A percentile compares a stretch with the other conserved stretches of the same genome.
These are phyloP conservation scores for Ispidina picta DNA, from an alignment of 2,797 vertebrate genomes.

Conservation along the genomic window DNA sequence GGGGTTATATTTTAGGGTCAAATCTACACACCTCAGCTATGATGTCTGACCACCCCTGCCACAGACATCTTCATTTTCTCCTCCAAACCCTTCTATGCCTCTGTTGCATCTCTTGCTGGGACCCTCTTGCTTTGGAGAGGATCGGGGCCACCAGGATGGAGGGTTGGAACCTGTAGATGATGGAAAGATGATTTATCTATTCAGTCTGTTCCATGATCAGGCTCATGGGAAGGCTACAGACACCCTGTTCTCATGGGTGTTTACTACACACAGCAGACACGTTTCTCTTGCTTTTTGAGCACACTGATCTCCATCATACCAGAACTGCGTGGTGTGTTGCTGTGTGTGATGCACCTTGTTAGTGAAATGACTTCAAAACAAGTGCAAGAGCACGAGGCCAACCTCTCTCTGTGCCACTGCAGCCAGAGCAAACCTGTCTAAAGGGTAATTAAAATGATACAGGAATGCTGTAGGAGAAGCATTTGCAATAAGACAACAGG, in stretches of 20 bases:
- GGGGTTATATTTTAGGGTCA: fast-evolving
- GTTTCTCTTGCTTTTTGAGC: background rate
- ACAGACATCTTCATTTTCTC: fast-evolving
- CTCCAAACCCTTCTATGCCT: background rate
- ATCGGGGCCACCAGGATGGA: fast-evolving
- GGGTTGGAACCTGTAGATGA: too few species aligned
- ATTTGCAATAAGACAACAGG: background rate
- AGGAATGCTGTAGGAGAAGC: background rate
- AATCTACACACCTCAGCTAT: fast-evolving
- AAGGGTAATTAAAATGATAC: background rate
- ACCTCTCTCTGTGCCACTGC: background rate
- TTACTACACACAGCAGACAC: fast-evolving
- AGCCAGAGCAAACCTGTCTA: background rate
- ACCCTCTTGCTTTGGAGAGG: background rate
- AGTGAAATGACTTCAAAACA: background rate
- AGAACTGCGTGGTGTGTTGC: background rate
- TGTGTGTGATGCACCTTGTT: background rate
- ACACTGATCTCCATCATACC: background rate
- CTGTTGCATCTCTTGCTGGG: fast-evolving
- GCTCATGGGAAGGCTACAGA: background rate
- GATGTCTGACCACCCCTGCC: background rate
- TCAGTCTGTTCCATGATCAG: background rate
- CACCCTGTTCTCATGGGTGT: fast-evolving
- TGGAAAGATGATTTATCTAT: fast-evolving
- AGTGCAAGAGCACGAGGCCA: background rate